Evolutionary conservation across 2,113 vertebrate genomes (phyloP).

Genomic region (Leptobrachium ailaonicum): DNA sequence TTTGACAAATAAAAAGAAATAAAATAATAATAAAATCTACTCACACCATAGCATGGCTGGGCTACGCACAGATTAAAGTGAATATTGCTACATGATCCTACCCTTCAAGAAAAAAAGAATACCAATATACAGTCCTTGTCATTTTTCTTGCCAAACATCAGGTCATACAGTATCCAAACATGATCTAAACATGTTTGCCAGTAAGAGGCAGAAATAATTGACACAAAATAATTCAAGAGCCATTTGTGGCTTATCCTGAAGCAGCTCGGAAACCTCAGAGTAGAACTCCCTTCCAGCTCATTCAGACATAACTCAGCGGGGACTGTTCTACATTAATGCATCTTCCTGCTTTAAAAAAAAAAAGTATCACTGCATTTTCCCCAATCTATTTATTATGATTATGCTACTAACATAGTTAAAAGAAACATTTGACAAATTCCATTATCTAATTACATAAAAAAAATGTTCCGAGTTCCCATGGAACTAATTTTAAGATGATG

Average conservation of each 20-base stretch:
- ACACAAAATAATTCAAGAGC: constrained; percentile 34
- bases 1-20: too few relatives aligned
- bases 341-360: constrained; percentile 17
- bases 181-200: constrained; percentile 12
- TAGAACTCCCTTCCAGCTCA: constrained; percentile 22
- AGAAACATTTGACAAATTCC: constrained; percentile 57
- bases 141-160: constrained; percentile 2
- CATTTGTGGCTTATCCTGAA: constrained; percentile 26
- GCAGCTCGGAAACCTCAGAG: constrained; percentile 1
- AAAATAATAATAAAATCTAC: too few relatives aligned
- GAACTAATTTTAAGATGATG: constrained; percentile 71
- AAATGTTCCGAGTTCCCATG: constrained; percentile 63
- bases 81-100: too few relatives aligned
- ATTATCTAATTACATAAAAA: constrained; percentile 71
- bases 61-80: too few relatives aligned
- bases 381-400: constrained; percentile 41
- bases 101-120: too few relatives aligned
- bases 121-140: background rate
- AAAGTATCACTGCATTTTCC: background rate
- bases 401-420: constrained; percentile 34
- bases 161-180: background rate
- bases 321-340: constrained; percentile 27
- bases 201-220: constrained; percentile 24
- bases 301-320: constrained; percentile 30
- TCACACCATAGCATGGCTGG: too few relatives aligned